These are phyloP conservation scores for Peromyscus leucopus DNA, from an alignment of 2,113 vertebrate genomes.

Conservation along the genomic window DNA sequence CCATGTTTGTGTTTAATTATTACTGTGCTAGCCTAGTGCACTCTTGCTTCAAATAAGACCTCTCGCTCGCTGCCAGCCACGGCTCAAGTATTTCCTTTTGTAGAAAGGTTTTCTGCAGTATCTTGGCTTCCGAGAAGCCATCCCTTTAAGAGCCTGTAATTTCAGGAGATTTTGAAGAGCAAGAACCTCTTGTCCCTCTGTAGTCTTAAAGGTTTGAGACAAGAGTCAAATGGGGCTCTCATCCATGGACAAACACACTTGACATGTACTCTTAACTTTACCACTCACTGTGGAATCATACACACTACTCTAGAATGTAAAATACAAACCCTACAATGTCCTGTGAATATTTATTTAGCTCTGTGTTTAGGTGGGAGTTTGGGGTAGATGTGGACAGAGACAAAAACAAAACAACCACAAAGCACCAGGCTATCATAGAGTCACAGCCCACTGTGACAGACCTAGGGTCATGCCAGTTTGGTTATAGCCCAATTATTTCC, in stretches of 20 bases:
- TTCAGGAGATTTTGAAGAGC: slow-evolving; percentile 38
- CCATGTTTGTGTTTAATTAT: slow-evolving; percentile 66
- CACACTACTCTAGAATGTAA: background rate
- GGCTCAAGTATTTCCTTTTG: slow-evolving; percentile 51
- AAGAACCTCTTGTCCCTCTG: background rate
- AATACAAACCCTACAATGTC: background rate
- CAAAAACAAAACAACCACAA: background rate
- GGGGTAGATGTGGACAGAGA: background rate
- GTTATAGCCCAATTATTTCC: background rate
- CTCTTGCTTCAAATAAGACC: slow-evolving; percentile 54
- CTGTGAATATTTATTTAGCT: slow-evolving; percentile 1
- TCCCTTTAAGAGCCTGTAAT: slow-evolving; percentile 51
- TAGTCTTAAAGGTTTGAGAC: background rate
- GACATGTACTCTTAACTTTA: background rate
- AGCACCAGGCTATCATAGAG: background rate
- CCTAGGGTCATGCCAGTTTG: background rate
- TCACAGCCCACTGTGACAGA: background rate
- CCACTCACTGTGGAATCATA: background rate
- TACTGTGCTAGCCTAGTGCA: slow-evolving; percentile 35
- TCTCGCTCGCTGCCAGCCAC: slow-evolving; percentile 7
- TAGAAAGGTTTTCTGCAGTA: slow-evolving; percentile 21
- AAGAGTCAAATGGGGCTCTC: background rate
- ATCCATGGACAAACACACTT: background rate
- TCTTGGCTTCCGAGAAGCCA: slow-evolving; percentile 47
- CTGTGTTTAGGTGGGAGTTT: background rate